Evolutionary conservation across 92 coral and sea anemone genomes (phyloP).

Genomic region (Parazoanthus darwini): DNA sequence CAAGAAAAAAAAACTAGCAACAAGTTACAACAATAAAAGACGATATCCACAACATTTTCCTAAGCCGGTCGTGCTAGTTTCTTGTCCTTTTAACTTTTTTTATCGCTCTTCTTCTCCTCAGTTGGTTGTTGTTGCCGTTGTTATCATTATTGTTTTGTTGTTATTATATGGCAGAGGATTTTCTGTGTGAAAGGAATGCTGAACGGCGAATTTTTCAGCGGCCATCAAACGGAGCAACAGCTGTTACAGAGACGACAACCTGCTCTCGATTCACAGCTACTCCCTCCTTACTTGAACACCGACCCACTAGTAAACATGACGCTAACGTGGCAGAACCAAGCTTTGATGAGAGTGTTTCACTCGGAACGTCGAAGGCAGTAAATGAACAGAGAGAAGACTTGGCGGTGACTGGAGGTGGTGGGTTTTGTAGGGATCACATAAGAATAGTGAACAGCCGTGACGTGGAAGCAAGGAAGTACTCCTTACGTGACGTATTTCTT

Average conservation of each 20-base stretch:
- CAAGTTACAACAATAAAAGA: too few relatives aligned
- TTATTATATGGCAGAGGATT: not conserved
- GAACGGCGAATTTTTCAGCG: not conserved
- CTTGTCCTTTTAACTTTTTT: too few relatives aligned
- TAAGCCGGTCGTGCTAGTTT: too few relatives aligned
- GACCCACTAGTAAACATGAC: not conserved
- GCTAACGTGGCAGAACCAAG: not conserved
- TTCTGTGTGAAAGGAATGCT: not conserved
- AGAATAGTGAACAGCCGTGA: slow-evolving; percentile 49
- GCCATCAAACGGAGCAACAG: not conserved
- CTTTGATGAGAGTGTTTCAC: not conserved
- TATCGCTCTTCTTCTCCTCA: too few relatives aligned
- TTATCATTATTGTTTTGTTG: too few relatives aligned
- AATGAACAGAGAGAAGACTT: slow-evolving; percentile 1
- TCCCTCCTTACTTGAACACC: not conserved
- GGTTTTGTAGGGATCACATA: slow-evolving; percentile 43
- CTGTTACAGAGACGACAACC: not conserved
- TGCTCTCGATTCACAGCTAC: not conserved
- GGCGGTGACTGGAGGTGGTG: slow-evolving; percentile 3
- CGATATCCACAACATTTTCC: too few relatives aligned
- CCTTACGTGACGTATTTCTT: slow-evolving; percentile 71
- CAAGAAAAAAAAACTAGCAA: too few relatives aligned
- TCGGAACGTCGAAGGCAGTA: not conserved
- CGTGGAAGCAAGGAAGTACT: slow-evolving; percentile 47
- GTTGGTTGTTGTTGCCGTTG: too few relatives aligned